Evolutionary conservation across 2,113 vertebrate species (phyloP).

Genomic region (Onychorhynchus coronatus): DNA sequence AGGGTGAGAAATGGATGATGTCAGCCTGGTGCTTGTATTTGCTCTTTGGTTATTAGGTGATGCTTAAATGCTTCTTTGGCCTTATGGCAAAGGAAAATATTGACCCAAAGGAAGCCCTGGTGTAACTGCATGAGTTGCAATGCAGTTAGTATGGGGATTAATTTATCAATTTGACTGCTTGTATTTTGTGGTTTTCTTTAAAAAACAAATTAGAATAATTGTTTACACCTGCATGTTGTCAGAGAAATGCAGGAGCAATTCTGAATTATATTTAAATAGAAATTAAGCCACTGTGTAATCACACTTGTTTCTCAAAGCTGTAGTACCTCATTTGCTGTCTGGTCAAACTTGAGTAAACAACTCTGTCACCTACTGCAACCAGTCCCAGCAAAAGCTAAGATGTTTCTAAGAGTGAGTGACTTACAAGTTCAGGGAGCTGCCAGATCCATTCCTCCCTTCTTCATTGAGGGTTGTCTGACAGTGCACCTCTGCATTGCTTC

Average conservation of each 20-base stretch:
- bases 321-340: neutral
- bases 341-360: neutral
- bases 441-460: neutral
- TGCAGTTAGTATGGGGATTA: neutral
- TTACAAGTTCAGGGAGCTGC: neutral
- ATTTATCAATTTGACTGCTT: neutral
- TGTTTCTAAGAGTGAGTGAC: neutral
- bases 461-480: neutral
- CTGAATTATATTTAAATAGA: neutral
- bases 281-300: neutral
- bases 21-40: neutral
- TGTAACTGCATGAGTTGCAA: neutral
- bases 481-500: neutral
- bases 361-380: neutral
- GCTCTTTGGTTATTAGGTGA: neutral
- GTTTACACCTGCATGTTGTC: neutral
- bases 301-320: neutral
- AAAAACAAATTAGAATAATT: neutral
- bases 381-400: neutral
- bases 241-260: neutral
- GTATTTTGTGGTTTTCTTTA: fast-evolving
- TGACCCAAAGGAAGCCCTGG: neutral
- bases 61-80: neutral
- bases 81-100: neutral
- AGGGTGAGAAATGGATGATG: neutral